Conservation (phyloP, 2,113 vertebrate species). For the Hymenochirus boettgeri region DNA sequence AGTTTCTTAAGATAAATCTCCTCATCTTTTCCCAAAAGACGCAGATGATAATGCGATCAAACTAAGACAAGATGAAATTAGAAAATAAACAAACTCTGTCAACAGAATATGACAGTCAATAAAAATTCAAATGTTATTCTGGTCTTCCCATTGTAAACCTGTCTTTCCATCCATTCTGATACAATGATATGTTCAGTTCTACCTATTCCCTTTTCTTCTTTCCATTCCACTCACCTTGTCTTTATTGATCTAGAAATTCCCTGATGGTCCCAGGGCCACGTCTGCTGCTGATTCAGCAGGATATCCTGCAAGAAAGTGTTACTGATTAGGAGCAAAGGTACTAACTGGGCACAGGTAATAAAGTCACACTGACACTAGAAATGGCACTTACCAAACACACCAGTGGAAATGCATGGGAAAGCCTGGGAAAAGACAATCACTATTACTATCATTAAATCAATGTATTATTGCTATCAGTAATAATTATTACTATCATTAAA, state of each 20-base stretch:
- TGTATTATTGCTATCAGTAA: too few species aligned
- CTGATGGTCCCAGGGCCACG: conserved; percentile 48
- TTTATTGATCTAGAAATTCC: conserved; percentile 53
- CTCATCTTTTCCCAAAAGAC: conserved; percentile 60
- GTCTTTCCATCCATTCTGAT: too few species aligned
- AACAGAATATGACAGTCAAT: too few species aligned
- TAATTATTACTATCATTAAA: too few species aligned
- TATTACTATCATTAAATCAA: too few species aligned
- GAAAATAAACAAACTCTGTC: too few species aligned
- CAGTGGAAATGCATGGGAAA: conserved; percentile 86
- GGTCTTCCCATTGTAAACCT: too few species aligned
- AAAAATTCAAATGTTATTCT: too few species aligned
- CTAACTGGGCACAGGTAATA: neutral
- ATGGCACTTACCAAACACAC: conserved; percentile 79
- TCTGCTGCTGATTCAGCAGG: conserved; percentile 53
- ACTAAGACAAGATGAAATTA: conserved; percentile 42
- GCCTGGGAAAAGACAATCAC: conserved; percentile 63
- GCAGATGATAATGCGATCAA: conserved; percentile 59
- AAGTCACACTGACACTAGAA: neutral
- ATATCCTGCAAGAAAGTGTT: conserved; percentile 49
- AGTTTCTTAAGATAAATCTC: conserved; percentile 52
- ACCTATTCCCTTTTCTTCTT: too few species aligned
- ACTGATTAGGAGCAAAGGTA: neutral
- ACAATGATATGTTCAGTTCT: too few species aligned
- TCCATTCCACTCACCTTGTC: conserved; percentile 47